Evolutionary conservation across 2,797 vertebrate species (phyloP), one percentile per base, ranked within the genome.

Genomic region (Decapterus maruadsi): DNA sequence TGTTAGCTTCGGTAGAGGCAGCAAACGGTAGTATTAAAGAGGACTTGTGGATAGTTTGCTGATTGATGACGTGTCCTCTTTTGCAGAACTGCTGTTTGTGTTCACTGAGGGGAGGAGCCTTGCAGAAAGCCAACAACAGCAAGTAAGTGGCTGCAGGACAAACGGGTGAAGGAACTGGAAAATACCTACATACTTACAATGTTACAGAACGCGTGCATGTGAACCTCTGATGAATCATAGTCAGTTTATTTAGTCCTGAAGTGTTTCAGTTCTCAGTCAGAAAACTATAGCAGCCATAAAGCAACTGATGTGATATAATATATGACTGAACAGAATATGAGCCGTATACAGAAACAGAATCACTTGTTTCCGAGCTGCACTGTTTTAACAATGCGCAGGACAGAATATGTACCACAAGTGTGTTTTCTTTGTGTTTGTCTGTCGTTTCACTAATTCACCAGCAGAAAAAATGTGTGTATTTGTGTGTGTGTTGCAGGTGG

Each of bases 51-150:
- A 7, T 36, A 36, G 34, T 36, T 36, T 36, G 34, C 12, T 69
- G 4, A 58, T 29, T 50, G 1, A 66, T 46, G 11, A 19, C 14
- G 6, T 58, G 16, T 61, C 72, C 72, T 11, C 77, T 38, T 40
- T 56, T 76, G 34, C 92, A 99, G 98, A 97, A 96, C 78, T 99
- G 98, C 93, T 99, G 98, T 91, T 93, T 99, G 84, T 99, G 98
- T 90, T 97, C 96, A 0, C 93, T 99, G 86, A 95, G 98, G 80
- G 98, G 98, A 26, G 98, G 98, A 80, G 98, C 98, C 0, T 90
- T 99, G 87, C 98, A 99, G 93, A 97, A 96, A 95, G 98, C 98
- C 77, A 99, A 98, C 77, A 98, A 98, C 76, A 96, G 97, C 90
- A 98, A 98, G 98, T 99, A 92, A 95, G 95, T 94, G 31, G 3